A percentile compares a stretch with the other conserved stretches of the same genome.
Conservation (phyloP, 35 echinoderm and acorn worm genomes). For the Heliocidaris erythrogramma region DNA sequence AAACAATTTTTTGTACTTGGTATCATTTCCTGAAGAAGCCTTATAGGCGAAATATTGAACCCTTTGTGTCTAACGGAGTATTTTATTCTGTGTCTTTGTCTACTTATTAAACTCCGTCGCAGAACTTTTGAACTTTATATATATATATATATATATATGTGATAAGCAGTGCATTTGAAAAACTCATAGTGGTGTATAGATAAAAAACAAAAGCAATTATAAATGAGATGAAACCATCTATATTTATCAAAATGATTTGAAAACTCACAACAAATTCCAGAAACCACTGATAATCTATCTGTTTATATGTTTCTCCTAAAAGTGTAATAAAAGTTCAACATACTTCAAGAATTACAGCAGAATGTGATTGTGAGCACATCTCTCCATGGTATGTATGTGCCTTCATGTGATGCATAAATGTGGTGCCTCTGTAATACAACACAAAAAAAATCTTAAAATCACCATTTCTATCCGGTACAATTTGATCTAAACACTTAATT, state of each 20-base stretch:
- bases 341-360: constrained; percentile 36
- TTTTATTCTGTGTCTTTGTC: too few relatives aligned
- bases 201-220: too few relatives aligned
- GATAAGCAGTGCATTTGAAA: neutral
- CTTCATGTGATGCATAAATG: constrained; percentile 36
- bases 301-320: neutral
- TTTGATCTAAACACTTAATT: neutral
- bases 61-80: too few relatives aligned
- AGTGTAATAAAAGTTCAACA: neutral
- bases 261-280: neutral
- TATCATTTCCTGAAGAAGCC: too few relatives aligned
- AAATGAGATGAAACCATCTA: too few relatives aligned
- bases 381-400: constrained; percentile 43
- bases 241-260: neutral
- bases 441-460: neutral
- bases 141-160: too few relatives aligned
- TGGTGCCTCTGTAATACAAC: constrained; percentile 30
- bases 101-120: too few relatives aligned
- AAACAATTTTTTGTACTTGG: too few relatives aligned
- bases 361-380: constrained; percentile 6
- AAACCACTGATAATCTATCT: neutral
- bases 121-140: too few relatives aligned
- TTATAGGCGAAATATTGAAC: too few relatives aligned
- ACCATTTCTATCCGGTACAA: neutral
- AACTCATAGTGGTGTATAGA: too few relatives aligned